phyloP scores from a whole-genome alignment of 2,797 vertebrate genomes.

The Anguilla anguilla region DNA sequence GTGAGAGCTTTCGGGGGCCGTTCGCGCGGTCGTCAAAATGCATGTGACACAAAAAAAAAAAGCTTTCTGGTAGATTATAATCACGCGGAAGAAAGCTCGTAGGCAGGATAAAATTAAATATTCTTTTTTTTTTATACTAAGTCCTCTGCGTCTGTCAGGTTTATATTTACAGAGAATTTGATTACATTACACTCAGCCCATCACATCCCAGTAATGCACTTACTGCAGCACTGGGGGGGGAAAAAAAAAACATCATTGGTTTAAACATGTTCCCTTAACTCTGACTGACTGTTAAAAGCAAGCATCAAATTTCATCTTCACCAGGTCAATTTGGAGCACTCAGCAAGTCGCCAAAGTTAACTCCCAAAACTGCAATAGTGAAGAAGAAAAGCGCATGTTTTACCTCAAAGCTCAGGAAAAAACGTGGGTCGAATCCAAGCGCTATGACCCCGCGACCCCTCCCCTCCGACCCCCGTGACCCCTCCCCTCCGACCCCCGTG shows the following conservation, averaged over 20 bases:
- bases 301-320: no score
- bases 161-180: not conserved
- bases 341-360: not conserved
- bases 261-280: no score
- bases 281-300: no score
- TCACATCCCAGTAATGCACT: no score
- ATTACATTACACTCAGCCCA: no score
- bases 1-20: slow-evolving; percentile 9
- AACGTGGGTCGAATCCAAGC: not conserved
- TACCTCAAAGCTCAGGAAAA: not conserved
- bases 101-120: not conserved
- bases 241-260: no score
- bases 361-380: not conserved
- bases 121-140: not conserved
- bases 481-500: not conserved
- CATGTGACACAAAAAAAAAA: not conserved
- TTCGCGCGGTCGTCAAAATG: not conserved
- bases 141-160: no score
- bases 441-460: not conserved
- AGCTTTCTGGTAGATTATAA: not conserved
- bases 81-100: not conserved
- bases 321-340: no score
- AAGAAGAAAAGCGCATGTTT: not conserved
- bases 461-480: not conserved
- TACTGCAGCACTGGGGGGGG: no score